Percentiles rank a stretch among this genome's conserved stretches.
These are phyloP conservation scores for Sinodicranocentrus sp. DNA, from an alignment of 2,888 invertebrate species.

Conservation along the genomic window DNA sequence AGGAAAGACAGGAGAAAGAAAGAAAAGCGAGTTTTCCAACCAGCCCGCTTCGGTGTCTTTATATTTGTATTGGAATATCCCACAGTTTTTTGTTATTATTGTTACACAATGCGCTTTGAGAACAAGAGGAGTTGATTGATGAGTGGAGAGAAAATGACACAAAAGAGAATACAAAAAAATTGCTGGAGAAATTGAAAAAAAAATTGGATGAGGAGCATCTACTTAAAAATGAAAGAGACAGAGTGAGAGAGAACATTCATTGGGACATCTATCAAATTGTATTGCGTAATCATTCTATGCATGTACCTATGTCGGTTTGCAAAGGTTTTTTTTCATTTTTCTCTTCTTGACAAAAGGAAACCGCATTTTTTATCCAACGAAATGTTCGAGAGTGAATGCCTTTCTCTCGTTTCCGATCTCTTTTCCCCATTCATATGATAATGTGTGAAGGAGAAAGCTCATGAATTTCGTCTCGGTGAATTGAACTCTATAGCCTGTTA, in stretches of 20 bases:
- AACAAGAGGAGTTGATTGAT: constrained; percentile 41
- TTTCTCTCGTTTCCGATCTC: neutral
- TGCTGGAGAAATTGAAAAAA: neutral
- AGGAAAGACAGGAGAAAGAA: constrained; percentile 1
- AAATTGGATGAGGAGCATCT: neutral
- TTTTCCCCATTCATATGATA: constrained; percentile 45
- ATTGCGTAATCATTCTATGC: constrained; percentile 5
- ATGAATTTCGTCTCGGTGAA: constrained; percentile 21
- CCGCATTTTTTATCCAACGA: neutral
- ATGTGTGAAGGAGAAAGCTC: constrained; percentile 19
- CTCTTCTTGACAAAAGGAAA: constrained; percentile 1
- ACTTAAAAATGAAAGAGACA: no score
- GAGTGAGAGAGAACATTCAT: neutral
- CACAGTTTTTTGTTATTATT: constrained; percentile 16
- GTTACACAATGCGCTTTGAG: neutral
- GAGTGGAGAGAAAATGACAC: constrained; percentile 35
- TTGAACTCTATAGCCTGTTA: neutral
- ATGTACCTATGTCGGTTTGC: neutral
- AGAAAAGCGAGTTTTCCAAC: constrained; percentile 6
- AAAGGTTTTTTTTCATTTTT: neutral
- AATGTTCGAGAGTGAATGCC: neutral
- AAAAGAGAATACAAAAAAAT: constrained; percentile 19
- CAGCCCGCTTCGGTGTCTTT: neutral
- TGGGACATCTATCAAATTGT: constrained; percentile 25
- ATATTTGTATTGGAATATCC: neutral